A percentile compares a stretch with the other conserved stretches of the same genome.
These are phyloP conservation scores for Hemibagrus guttatus DNA, from an alignment of 2,797 vertebrate genomes.

Conservation along the genomic window DNA sequence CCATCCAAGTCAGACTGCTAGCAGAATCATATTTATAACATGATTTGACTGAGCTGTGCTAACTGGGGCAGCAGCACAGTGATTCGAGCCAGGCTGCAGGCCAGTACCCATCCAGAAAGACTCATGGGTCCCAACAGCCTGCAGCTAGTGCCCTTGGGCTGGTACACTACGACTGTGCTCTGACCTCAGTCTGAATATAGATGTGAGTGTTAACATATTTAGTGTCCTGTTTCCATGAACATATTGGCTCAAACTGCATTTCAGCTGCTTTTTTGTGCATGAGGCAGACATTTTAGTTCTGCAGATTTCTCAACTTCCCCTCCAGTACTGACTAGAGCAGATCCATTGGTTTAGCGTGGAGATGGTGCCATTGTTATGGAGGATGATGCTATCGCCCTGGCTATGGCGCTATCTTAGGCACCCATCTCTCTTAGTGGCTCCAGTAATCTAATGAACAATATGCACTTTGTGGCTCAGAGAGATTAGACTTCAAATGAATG, in stretches of 20 bases:
- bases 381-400: slow-evolving; percentile 58
- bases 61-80: slow-evolving; percentile 37
- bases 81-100: slow-evolving; percentile 29
- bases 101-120: slow-evolving; percentile 16
- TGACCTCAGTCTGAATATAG: slow-evolving; percentile 34
- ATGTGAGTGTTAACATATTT: slow-evolving; percentile 27
- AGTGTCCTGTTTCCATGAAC: slow-evolving; percentile 2
- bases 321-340: slow-evolving; percentile 54
- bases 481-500: slow-evolving; percentile 68
- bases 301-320: slow-evolving; percentile 11
- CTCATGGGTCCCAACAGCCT: slow-evolving; percentile 20
- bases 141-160: slow-evolving; percentile 19
- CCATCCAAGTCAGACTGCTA: not conserved
- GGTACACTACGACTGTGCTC: not conserved
- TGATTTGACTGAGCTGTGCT: slow-evolving; percentile 4
- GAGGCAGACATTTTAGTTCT: not conserved
- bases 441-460: slow-evolving; percentile 72
- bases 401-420: slow-evolving; percentile 64
- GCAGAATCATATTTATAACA: slow-evolving; percentile 28
- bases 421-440: slow-evolving; percentile 61
- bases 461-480: slow-evolving; percentile 50
- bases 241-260: not conserved
- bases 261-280: not conserved
- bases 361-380: slow-evolving; percentile 65
- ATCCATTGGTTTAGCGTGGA: slow-evolving; percentile 64